Conservation (phyloP, 1,140 invertebrate species). For the Harpegnathos saltator region DNA sequence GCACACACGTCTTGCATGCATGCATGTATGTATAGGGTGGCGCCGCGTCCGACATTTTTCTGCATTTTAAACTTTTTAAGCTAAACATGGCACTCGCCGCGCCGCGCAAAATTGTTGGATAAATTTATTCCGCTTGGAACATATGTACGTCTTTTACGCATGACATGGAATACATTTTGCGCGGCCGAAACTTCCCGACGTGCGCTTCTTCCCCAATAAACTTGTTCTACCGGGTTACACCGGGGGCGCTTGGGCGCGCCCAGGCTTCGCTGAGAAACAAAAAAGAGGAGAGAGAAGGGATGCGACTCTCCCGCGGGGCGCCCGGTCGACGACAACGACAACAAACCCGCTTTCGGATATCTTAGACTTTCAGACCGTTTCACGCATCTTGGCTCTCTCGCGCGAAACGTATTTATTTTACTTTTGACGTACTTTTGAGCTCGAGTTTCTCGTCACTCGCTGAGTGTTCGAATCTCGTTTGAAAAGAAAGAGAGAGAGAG, state of each 20-base stretch:
- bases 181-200: conserved; percentile 1
- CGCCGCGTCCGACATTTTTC: background rate
- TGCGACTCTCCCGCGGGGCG: background rate
- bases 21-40: background rate
- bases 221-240: conserved; percentile 1
- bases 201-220: conserved; percentile 21
- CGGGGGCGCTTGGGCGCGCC: no score
- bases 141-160: background rate
- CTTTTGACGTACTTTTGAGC: background rate
- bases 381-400: background rate
- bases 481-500: conserved; percentile 22
- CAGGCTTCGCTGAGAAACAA: background rate
- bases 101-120: conserved; percentile 17
- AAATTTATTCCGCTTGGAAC: conserved; percentile 39
- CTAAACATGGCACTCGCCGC: conserved; percentile 6
- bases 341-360: background rate
- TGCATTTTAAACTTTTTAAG: conserved; percentile 31
- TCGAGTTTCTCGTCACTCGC: background rate
- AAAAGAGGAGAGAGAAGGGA: conserved; percentile 26
- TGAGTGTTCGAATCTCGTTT: background rate
- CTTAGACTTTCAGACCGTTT: background rate
- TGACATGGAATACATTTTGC: conserved; percentile 22
- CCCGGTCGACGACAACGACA: background rate
- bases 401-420: background rate
- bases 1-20: no score